Evolutionary conservation across 2,888 invertebrate genomes (phyloP), one percentile per base, ranked within the genome.

Genomic region (Drosophila helvetica): DNA sequence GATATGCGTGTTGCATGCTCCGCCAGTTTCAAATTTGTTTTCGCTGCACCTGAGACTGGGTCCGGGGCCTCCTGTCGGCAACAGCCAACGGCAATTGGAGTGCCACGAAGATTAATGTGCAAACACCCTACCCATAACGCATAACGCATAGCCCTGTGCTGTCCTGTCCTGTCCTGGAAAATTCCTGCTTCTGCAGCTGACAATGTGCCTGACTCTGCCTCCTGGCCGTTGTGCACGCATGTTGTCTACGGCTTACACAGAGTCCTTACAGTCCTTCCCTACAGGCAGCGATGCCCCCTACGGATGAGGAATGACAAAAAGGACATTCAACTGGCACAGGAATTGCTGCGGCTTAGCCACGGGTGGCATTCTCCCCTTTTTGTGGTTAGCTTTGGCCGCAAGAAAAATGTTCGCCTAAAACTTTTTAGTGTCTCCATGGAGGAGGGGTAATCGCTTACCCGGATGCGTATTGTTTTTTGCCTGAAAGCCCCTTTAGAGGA

Each of bases 61-160:
- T 15, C 7, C 38, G 2, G 15, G 15, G 38, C 38, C 15, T n/a
- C 30, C 30, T 30, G 30, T 9, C 30, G 30, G 38, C 38, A 6
- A 18, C 45, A 50, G 53, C 70, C 70, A 63, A 65, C 64, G 43
- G n/a, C 33, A 58, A 52, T 54, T 55, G 42, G 50, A 45, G 27
- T 53, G 30, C 33, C 19, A 45, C 33, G 7, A 56, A 72, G 78
- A 77, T 83, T 67, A 66, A 80, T 80, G 63, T 15, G 69, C 53
- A 66, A 55, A 46, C 54, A 51, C 17, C 33, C 52, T 46, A 51
- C 52, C 6, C 22, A 22, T 22, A 22, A 69, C 45, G 12, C 42
- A 4, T 1, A 38, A 5, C 33, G 22, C 33, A 5, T 38, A 15
- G 4, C 38, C 15, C 5, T 27, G 42, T 19, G 38, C 30, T 19